Conservation (phyloP, 2,797 vertebrate species). For the Oryzias sinensis region DNA sequence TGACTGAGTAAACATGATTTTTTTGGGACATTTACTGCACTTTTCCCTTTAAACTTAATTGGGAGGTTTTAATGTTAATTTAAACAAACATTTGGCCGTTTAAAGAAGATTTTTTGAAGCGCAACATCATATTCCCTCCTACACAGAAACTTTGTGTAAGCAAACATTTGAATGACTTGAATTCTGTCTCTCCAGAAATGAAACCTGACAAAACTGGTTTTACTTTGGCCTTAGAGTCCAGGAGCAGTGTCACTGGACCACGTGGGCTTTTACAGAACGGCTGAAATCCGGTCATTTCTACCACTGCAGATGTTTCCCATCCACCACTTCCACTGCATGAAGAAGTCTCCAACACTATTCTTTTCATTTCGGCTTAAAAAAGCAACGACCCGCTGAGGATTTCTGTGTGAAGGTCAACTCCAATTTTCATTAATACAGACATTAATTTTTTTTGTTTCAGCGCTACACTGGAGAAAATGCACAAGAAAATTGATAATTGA, state of each 20-base stretch:
- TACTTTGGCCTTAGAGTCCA: no score
- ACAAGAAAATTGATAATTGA: no score
- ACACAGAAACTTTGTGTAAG: no score
- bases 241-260: not conserved
- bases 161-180: no score
- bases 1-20: no score
- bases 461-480: no score
- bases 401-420: constrained; percentile 5
- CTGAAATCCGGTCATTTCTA: not conserved
- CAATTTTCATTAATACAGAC: constrained; percentile 14
- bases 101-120: no score
- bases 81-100: no score
- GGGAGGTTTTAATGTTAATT: no score
- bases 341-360: constrained; percentile 1
- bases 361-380: constrained; percentile 26
- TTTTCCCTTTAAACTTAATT: no score
- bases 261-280: not conserved
- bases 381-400: constrained; percentile 23
- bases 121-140: no score
- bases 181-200: not conserved
- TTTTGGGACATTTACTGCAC: no score
- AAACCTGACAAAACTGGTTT: not conserved
- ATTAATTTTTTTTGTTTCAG: constrained; percentile 9
- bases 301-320: not conserved
- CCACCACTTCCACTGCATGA: constrained; percentile 18